Evolutionary conservation across 2,113 vertebrate species (phyloP).

Genomic region (Conger conger): DNA sequence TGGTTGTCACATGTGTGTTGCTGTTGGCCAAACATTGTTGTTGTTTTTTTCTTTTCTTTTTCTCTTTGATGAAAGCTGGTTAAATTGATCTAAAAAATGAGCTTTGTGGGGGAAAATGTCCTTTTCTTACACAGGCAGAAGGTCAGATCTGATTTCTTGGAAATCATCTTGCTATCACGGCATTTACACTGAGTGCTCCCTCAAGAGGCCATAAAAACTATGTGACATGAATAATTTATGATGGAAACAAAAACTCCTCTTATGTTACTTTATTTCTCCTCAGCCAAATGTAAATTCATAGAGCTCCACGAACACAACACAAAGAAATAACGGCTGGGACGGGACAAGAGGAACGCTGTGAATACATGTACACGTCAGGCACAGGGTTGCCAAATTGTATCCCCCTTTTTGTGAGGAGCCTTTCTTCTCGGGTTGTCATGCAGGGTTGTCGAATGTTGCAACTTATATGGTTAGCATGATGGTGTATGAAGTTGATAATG

Average conservation of each 20-base stretch:
- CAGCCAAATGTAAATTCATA: slow-evolving; percentile 5
- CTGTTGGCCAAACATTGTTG: background rate
- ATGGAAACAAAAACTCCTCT: background rate
- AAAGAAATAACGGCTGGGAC: background rate
- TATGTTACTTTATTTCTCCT: background rate
- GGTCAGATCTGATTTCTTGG: background rate
- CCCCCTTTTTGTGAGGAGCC: background rate
- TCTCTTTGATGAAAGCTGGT: too few relatives aligned
- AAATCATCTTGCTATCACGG: background rate
- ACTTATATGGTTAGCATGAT: too few relatives aligned
- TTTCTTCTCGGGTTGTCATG: background rate
- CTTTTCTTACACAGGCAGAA: background rate
- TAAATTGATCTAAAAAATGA: too few relatives aligned
- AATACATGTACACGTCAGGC: background rate
- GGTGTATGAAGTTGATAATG: too few relatives aligned
- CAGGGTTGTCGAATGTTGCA: background rate
- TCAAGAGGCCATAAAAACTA: background rate
- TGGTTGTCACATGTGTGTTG: background rate
- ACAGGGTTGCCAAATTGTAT: background rate
- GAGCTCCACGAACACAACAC: too few relatives aligned
- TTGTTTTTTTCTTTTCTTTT: background rate
- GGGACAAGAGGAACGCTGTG: background rate
- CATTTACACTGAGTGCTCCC: background rate
- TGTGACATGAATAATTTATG: background rate
- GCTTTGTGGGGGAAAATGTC: background rate